phyloP scores from a whole-genome alignment of 2,888 invertebrate genomes.

The Drosophila infuscata region DNA sequence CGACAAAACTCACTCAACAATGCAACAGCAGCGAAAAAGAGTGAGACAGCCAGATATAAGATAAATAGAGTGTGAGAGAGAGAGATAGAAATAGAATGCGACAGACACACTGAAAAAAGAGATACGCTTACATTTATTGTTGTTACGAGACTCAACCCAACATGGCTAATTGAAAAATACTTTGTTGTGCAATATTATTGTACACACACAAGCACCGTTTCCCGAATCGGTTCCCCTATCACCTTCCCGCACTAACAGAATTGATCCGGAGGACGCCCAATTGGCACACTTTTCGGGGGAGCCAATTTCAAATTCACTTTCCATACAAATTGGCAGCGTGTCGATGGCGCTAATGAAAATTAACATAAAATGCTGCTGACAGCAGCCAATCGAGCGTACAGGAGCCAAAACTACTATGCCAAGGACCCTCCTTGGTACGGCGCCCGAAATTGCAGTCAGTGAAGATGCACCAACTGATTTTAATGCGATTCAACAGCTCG shows the following conservation, averaged over 20 bases:
- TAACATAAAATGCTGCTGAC: slow-evolving; percentile 80
- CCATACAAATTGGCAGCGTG: slow-evolving; percentile 79
- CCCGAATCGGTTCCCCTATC: neutral
- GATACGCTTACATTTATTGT: slow-evolving; percentile 72
- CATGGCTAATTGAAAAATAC: slow-evolving; percentile 78
- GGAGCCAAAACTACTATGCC: slow-evolving; percentile 41
- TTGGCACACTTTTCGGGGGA: slow-evolving; percentile 65
- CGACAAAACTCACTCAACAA: slow-evolving; percentile 60
- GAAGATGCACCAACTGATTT: slow-evolving; percentile 80
- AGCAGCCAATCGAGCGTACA: slow-evolving; percentile 79
- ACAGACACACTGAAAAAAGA: slow-evolving; percentile 10
- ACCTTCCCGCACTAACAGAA: slow-evolving; percentile 21
- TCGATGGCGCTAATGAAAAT: slow-evolving; percentile 78
- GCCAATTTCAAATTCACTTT: slow-evolving; percentile 76
- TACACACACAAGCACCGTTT: neutral
- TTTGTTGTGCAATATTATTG: slow-evolving; percentile 75
- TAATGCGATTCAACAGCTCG: slow-evolving; percentile 80
- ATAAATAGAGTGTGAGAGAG: neutral
- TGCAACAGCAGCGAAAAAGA: slow-evolving; percentile 26
- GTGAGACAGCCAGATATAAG: neutral
- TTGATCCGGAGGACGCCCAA: slow-evolving; percentile 48
- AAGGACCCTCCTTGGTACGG: slow-evolving; percentile 24
- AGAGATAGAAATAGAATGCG: slow-evolving; percentile 5
- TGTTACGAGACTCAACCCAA: slow-evolving; percentile 67
- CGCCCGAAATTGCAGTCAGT: slow-evolving; percentile 75